phyloP scores from a whole-genome alignment of 2,113 vertebrate genomes.

The Phoenicopterus ruber region DNA sequence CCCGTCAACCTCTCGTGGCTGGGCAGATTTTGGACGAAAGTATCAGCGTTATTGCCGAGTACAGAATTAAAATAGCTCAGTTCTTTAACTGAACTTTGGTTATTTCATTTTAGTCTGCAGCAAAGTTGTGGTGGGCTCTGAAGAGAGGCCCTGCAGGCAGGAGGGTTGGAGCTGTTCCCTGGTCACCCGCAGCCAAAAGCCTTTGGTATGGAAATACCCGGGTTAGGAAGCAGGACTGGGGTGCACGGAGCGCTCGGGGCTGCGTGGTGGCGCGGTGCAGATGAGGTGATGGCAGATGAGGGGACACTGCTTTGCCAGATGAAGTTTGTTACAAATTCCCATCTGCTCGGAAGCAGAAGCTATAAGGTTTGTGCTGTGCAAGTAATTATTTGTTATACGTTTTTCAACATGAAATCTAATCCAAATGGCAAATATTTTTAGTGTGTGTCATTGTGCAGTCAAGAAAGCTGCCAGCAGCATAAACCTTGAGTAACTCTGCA shows the following conservation, averaged over 20 bases:
- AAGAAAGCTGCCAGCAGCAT: conserved; percentile 15
- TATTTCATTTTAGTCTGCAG: not conserved
- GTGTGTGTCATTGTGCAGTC: not conserved
- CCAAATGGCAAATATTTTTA: conserved; percentile 18
- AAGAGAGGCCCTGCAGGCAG: not conserved
- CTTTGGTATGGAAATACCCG: not conserved
- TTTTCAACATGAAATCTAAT: conserved; percentile 18
- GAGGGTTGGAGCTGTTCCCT: not conserved
- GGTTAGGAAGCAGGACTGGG: not conserved
- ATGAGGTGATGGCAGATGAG: conserved; percentile 2
- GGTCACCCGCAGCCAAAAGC: not conserved
- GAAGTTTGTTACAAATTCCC: conserved; percentile 31
- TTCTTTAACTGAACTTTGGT: not conserved
- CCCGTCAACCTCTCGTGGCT: not conserved
- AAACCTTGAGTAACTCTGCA: not conserved
- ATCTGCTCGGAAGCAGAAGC: conserved; percentile 34
- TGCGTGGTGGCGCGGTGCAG: not conserved
- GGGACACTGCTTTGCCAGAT: conserved; percentile 15
- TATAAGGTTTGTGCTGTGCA: conserved; percentile 26
- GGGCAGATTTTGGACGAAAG: not conserved
- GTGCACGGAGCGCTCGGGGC: rapidly evolving
- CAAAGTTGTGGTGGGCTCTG: not conserved
- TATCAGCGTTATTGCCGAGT: not conserved
- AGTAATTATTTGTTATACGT: conserved; percentile 43
- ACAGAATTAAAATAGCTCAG: not conserved